Evolutionary conservation across 2,888 invertebrate genomes (phyloP).

Genomic region (Celastrina argiolus): DNA sequence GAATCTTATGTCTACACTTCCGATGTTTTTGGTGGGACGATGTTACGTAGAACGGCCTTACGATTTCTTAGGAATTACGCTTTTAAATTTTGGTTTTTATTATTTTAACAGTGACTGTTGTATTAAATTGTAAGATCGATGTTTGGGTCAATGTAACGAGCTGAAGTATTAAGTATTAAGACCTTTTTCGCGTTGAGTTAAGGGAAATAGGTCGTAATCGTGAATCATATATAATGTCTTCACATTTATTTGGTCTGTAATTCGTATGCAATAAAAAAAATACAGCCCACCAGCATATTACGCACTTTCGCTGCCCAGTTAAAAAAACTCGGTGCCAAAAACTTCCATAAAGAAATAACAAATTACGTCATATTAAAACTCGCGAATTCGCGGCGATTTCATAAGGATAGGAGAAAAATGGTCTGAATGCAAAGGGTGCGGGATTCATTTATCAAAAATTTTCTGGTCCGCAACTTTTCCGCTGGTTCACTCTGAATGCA

Average conservation of each 20-base stretch:
- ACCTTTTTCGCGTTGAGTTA: no score
- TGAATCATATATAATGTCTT: no score
- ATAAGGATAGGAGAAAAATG: constrained; percentile 1
- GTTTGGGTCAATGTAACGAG: constrained; percentile 25
- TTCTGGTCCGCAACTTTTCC: constrained; percentile 24
- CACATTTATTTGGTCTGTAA: no score
- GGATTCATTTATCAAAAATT: constrained; percentile 25
- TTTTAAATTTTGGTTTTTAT: constrained; percentile 24
- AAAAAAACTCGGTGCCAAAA: background rate
- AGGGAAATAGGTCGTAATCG: no score
- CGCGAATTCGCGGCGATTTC: background rate
- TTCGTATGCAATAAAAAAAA: background rate
- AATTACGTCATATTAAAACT: background rate
- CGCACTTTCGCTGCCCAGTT: background rate
- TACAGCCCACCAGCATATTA: no score
- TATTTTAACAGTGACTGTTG: constrained; percentile 18
- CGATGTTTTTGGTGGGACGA: constrained; percentile 48
- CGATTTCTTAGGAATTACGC: constrained; percentile 29
- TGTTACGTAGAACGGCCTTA: constrained; percentile 43
- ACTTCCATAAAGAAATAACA: background rate
- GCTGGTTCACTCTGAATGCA: constrained; percentile 23
- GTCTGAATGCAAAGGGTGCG: constrained; percentile 15
- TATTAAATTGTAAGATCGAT: constrained; percentile 18
- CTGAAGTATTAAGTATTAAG: no score
- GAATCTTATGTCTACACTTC: constrained; percentile 48